These are phyloP conservation scores for Platichthys flesus DNA, from an alignment of 2,113 vertebrate species.

Conservation along the genomic window DNA sequence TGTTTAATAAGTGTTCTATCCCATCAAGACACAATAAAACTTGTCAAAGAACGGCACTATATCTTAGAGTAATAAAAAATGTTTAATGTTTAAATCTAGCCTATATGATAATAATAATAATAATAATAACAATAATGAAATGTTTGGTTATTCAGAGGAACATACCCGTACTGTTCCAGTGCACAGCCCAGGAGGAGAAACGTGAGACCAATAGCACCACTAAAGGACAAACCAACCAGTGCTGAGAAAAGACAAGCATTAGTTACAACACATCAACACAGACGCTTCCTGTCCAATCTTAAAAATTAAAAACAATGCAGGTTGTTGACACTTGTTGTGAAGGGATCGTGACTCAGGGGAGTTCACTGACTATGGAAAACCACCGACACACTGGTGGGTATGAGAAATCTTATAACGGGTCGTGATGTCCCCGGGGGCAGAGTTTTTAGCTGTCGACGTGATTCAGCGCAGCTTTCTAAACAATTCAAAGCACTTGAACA, in stretches of 20 bases:
- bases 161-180: slow-evolving; percentile 91
- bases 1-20: too few relatives aligned
- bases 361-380: background rate
- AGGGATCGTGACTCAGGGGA: background rate
- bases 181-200: slow-evolving; percentile 96
- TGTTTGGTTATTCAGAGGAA: background rate
- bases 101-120: background rate
- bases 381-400: background rate
- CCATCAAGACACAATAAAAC: too few relatives aligned
- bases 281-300: background rate
- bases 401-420: background rate
- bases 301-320: background rate
- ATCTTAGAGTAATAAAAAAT: too few relatives aligned
- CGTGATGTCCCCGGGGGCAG: background rate
- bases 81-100: too few relatives aligned
- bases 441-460: slow-evolving; percentile 7
- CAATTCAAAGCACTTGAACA: background rate
- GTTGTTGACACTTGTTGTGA: background rate
- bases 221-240: slow-evolving; percentile 93
- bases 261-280: background rate
- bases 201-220: slow-evolving; percentile 93
- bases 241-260: slow-evolving; percentile 78
- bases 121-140: background rate
- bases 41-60: too few relatives aligned
- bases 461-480: slow-evolving; percentile 8